phyloP scores from a whole-genome alignment of 2,113 vertebrate genomes.

The Fregata magnificens region DNA sequence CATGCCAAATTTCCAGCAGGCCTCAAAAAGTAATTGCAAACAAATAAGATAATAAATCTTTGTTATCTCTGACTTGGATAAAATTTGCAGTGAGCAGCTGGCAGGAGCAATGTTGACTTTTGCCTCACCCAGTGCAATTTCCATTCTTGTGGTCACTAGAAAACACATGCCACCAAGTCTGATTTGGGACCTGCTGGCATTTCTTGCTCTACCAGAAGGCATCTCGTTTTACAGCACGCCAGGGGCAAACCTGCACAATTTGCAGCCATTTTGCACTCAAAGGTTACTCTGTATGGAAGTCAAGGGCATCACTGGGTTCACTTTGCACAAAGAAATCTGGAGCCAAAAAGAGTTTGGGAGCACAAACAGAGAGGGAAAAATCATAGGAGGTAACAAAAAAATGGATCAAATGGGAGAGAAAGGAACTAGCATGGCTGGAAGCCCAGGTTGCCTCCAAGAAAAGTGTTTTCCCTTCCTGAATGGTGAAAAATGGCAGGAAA shows the following conservation, averaged over 20 bases:
- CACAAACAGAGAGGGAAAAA: not conserved
- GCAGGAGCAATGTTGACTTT: not conserved
- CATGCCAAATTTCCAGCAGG: slow-evolving; percentile 23
- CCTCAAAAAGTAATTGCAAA: not conserved
- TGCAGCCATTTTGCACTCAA: not conserved
- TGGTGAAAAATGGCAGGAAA: not conserved
- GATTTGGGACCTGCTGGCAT: not conserved
- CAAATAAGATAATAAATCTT: not conserved
- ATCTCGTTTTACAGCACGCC: not conserved
- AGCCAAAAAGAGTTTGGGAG: not conserved
- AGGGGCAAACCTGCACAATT: not conserved
- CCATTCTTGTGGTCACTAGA: not conserved
- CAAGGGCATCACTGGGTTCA: not conserved
- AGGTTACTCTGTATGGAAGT: not conserved
- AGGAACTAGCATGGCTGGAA: not conserved
- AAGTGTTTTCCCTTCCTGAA: not conserved
- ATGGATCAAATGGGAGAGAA: not conserved
- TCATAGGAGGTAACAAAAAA: not conserved
- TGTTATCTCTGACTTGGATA: not conserved
- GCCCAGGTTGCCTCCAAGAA: not conserved
- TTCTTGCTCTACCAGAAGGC: not conserved
- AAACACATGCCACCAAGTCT: not conserved
- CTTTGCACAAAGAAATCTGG: not conserved
- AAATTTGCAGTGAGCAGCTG: not conserved
- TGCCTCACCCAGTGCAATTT: not conserved